These are phyloP conservation scores for Pararge aegeria DNA, from an alignment of 1,140 invertebrate genomes.

Conservation along the genomic window DNA sequence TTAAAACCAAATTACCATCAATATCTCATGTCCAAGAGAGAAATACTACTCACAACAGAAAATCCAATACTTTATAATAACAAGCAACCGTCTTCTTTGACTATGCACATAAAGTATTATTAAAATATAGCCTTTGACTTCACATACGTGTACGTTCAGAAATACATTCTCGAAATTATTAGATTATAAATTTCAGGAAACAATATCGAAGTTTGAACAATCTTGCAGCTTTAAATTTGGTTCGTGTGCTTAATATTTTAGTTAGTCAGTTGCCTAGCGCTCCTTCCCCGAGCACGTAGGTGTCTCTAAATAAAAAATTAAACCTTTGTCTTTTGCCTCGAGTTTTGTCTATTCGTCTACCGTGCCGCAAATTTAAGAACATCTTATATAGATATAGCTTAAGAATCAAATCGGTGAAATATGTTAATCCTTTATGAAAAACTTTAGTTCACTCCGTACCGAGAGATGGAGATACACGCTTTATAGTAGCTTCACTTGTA, in stretches of 20 bases:
- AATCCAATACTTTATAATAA: not conserved
- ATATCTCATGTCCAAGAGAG: not conserved
- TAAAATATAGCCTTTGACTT: not conserved
- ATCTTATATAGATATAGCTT: no score
- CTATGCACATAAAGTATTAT: not conserved
- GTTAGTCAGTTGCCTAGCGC: not conserved
- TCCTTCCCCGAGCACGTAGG: not conserved
- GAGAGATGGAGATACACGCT: no score
- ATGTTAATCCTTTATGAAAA: no score
- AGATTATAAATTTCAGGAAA: not conserved
- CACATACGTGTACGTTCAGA: not conserved
- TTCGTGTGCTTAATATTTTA: not conserved
- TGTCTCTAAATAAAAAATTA: not conserved
- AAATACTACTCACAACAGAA: not conserved
- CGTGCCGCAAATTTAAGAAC: no score
- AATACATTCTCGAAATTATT: not conserved
- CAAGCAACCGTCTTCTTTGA: not conserved
- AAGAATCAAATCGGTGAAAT: no score
- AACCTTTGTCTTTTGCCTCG: not conserved
- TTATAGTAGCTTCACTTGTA: no score
- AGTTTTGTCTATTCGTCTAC: no score
- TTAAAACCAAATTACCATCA: not conserved
- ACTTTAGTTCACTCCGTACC: no score
- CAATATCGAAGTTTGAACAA: conserved; percentile 1
- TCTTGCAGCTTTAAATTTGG: not conserved